Evolutionary conservation across 2,113 vertebrate species (phyloP), one percentile per base, ranked within the genome.

Genomic region (Eulemur macaco): DNA sequence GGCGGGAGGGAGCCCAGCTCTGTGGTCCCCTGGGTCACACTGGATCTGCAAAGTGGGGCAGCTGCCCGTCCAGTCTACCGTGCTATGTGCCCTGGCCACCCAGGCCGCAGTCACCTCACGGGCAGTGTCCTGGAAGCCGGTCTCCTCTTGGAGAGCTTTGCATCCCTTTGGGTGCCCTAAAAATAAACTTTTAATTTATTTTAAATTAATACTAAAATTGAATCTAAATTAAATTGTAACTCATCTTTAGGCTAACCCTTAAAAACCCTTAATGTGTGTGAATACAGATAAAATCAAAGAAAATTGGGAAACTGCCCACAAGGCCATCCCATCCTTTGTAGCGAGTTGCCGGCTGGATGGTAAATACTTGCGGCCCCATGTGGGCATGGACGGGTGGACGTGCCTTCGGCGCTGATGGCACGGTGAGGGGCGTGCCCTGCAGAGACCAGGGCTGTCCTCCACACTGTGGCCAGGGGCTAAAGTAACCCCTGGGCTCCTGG

Each of bases 171-270:
- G 91, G 96, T 91, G 39, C 94, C 94, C 97, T 96, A 97, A 96
- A 97, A 98, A 96, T 97, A 98, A 96, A 52, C 68, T 93, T 96
- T 96, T 91, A 94, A 97, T 97, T 98, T 96, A 74, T 84, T 89
- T 96, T 95, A 96, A 96, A 95, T 94, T 94, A 89, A 96, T 73
- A n/a, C 56, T 69, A 95, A 95, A 96, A 96, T 97, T 94, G 94
- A 96, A 83, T 39, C 92, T 83, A 93, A 96, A 96, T 96, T 95
- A 90, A 96, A 42, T 89, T 39, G 76, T n/a, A 81, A 27, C 0
- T 23, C 63, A 15, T 93, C 89, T 94, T 87, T 76, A 37, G 93
- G n/a, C 66, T 20, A 76, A 68, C 47, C 47, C 85, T 9, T 17
- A 47, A 63, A 56, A 73, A 37, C 60, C 60, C 42, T 31, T 58